These are phyloP conservation scores for Florisuga fusca DNA, from an alignment of 2,797 vertebrate genomes.

Conservation along the genomic window DNA sequence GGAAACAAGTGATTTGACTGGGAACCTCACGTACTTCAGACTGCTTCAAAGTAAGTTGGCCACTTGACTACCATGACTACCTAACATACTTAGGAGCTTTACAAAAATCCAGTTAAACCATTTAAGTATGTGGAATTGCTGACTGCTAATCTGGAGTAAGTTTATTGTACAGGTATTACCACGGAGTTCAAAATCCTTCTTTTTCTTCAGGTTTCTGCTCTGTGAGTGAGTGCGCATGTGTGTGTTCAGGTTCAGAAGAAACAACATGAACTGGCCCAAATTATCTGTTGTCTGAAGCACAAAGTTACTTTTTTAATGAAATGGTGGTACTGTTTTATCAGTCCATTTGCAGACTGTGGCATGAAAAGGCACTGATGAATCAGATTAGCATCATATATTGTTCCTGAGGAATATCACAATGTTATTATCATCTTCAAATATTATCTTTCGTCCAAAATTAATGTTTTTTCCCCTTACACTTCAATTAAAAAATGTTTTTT, in stretches of 20 bases:
- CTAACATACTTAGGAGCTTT: neutral
- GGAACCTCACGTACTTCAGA: neutral
- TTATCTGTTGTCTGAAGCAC: neutral
- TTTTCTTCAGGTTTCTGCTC: neutral
- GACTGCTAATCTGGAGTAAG: neutral
- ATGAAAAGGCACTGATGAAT: neutral
- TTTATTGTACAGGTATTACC: neutral
- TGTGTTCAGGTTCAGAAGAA: neutral
- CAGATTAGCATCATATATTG: neutral
- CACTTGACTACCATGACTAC: neutral
- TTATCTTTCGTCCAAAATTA: neutral
- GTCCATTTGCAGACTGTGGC: neutral
- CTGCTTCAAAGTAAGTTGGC: neutral
- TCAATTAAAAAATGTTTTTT: neutral
- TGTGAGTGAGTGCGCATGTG: too few species aligned
- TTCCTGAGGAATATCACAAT: neutral
- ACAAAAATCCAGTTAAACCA: neutral
- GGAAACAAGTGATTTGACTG: neutral
- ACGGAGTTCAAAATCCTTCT: neutral
- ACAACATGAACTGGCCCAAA: neutral
- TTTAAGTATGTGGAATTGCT: neutral
- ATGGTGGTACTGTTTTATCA: neutral
- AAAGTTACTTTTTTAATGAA: neutral
- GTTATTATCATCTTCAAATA: neutral
- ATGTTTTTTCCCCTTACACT: neutral